phyloP scores from a whole-genome alignment of 2,888 invertebrate species.

The Helobdella robusta region DNA sequence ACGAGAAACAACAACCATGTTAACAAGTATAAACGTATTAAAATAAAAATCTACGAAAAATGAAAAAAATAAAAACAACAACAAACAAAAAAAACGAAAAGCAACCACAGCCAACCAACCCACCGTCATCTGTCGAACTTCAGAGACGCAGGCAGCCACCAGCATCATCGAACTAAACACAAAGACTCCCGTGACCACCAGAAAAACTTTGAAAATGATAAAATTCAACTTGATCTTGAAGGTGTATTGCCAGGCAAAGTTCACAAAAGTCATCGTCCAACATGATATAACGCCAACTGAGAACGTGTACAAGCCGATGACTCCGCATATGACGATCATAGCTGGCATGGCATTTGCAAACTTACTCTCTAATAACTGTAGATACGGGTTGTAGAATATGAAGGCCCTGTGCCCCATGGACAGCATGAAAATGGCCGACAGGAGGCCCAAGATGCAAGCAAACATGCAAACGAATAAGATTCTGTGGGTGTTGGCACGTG shows the following conservation, averaged over 20 bases:
- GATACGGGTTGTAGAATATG: neutral
- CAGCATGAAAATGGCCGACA: neutral
- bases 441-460: neutral
- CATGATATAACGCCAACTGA: neutral
- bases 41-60: no score
- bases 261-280: conserved; percentile 1
- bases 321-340: neutral
- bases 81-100: no score
- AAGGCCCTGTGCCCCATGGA: neutral
- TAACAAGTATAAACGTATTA: no score
- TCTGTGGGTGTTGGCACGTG: neutral
- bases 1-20: no score
- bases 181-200: no score
- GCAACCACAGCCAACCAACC: no score
- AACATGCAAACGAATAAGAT: conserved; percentile 4
- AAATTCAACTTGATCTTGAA: no score
- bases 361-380: neutral
- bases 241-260: conserved; percentile 6
- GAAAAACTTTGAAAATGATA: no score
- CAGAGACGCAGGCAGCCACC: no score
- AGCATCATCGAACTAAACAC: no score
- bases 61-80: no score
- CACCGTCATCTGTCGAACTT: no score
- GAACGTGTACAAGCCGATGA: neutral
- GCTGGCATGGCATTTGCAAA: neutral